Percentiles rank a stretch among this genome's conserved stretches.
Evolutionary conservation across 1,140 invertebrate genomes (phyloP).

Genomic region (Microplitis demolitor): DNA sequence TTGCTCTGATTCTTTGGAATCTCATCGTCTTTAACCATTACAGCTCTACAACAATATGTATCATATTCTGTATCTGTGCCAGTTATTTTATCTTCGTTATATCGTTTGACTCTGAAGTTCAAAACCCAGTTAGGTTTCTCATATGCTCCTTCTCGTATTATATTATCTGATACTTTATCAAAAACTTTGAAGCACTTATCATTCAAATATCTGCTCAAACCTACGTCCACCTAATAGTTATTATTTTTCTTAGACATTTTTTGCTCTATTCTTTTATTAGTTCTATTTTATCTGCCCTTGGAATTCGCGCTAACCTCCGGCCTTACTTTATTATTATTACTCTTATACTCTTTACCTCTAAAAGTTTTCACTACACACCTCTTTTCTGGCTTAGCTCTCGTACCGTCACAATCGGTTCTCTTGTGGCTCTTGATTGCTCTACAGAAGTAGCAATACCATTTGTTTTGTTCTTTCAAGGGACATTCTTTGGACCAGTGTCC

Average conservation of each 20-base stretch:
- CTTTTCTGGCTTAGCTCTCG: slow-evolving; percentile 8
- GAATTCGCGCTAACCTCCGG: too few species aligned
- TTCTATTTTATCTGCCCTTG: too few species aligned
- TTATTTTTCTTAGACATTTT: slow-evolving; percentile 12
- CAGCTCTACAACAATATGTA: not conserved
- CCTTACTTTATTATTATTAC: slow-evolving; percentile 17
- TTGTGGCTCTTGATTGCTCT: slow-evolving; percentile 26
- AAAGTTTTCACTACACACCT: too few species aligned
- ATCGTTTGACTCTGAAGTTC: not conserved
- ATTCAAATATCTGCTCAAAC: slow-evolving; percentile 11
- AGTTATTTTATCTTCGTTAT: not conserved
- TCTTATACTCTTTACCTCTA: too few species aligned
- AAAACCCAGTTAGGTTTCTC: slow-evolving; percentile 29
- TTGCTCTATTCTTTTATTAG: slow-evolving; percentile 6
- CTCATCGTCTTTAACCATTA: not conserved
- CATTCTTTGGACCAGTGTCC: slow-evolving; percentile 30
- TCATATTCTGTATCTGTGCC: not conserved
- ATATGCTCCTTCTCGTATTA: slow-evolving; percentile 12
- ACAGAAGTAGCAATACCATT: slow-evolving; percentile 32
- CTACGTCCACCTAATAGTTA: slow-evolving; percentile 15
- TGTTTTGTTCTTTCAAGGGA: slow-evolving; percentile 13
- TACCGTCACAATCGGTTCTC: slow-evolving; percentile 22
- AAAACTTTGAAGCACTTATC: slow-evolving; percentile 7
- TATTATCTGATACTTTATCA: slow-evolving; percentile 4
- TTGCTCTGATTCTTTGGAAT: not conserved